Evolutionary conservation across 2,888 invertebrate species (phyloP).

Genomic region (Ferdinandea cuprea): DNA sequence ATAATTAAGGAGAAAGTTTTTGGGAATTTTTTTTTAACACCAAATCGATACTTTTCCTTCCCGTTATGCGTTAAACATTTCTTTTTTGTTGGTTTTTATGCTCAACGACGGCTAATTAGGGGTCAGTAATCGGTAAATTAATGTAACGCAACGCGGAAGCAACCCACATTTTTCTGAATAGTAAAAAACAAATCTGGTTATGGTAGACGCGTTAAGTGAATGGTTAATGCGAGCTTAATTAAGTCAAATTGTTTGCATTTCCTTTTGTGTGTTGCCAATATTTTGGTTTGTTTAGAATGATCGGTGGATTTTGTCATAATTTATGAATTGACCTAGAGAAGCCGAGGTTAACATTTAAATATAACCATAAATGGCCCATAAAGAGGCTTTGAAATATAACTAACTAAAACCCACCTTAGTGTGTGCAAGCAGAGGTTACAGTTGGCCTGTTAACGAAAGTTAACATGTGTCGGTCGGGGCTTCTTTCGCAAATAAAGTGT

Average conservation of each 20-base stretch:
- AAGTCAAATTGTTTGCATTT: background rate
- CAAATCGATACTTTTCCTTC: conserved; percentile 25
- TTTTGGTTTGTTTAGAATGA: background rate
- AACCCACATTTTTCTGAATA: conserved; percentile 21
- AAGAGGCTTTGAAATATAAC: too few species aligned
- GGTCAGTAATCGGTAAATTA: conserved; percentile 46
- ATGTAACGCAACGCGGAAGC: conserved; percentile 51
- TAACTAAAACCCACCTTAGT: too few species aligned
- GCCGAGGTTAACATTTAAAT: too few species aligned
- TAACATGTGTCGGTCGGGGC: too few species aligned
- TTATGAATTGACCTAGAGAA: conserved; percentile 14
- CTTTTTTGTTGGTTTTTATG: conserved; percentile 25
- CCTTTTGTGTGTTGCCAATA: background rate
- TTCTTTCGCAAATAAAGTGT: too few species aligned
- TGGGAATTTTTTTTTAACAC: conserved; percentile 8
- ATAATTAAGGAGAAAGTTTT: conserved; percentile 64
- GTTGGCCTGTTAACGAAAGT: too few species aligned
- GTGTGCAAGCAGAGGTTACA: too few species aligned
- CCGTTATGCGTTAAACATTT: conserved; percentile 8
- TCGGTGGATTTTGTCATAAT: background rate
- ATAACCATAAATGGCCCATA: too few species aligned
- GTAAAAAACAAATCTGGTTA: conserved; percentile 23
- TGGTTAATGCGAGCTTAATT: background rate
- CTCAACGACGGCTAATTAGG: conserved; percentile 34
- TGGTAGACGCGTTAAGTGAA: background rate